Conservation (phyloP, 23 tunicate species). For the Styela clava region DNA sequence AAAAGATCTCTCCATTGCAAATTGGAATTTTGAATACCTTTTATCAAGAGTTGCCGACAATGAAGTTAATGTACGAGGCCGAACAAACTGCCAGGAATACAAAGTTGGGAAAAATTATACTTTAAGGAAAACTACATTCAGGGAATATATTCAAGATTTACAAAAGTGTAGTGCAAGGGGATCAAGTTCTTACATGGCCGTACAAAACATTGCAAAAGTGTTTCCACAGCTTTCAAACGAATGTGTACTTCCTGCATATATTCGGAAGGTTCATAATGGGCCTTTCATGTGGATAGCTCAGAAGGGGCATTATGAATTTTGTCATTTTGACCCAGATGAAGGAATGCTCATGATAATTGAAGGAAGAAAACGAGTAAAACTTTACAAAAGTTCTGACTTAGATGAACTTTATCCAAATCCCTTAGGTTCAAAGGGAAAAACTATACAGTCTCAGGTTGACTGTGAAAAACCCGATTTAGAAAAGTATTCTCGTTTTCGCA, state of each 20-base stretch:
- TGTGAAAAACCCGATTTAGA: conserved; percentile 61
- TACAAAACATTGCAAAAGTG: conserved; percentile 82
- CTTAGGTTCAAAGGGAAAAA: conserved; percentile 94
- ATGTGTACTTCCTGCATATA: conserved; percentile 46
- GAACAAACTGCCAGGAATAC: conserved; percentile 57
- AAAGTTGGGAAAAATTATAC: conserved; percentile 77
- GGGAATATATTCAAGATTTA: conserved; percentile 66
- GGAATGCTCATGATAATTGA: conserved; percentile 96
- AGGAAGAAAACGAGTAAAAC: conserved; percentile 64
- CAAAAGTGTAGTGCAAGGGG: conserved; percentile 35
- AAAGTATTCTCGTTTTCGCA: conserved; percentile 47
- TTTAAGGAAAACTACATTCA: conserved; percentile 68
- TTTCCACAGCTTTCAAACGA: conserved; percentile 73
- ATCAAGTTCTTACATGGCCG: conserved; percentile 84
- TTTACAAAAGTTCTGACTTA: conserved; percentile 55
- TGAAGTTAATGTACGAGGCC: conserved; percentile 76
- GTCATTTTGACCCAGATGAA: conserved; percentile 97
- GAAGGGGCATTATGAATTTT: conserved; percentile 93
- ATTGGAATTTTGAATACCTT: conserved; percentile 80
- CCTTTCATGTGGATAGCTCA: conserved; percentile 94
- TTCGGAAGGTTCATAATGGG: conserved; percentile 85
- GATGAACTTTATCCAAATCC: conserved; percentile 88
- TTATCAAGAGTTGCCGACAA: conserved; percentile 48
- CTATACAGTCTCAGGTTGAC: conserved; percentile 88
- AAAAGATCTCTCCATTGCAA: conserved; percentile 37